Conservation (phyloP, 2,113 vertebrate species). For the Mus musculus region GRCm39 chr13:112047501-112048000, state of each 20-base stretch:
- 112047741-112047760: background rate
- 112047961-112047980: background rate
- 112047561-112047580: background rate
- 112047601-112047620: background rate
- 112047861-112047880: background rate
- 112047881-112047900: background rate
- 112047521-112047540: background rate
- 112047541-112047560: background rate
- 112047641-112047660: background rate
- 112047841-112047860: conserved; percentile 5
- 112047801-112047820: background rate
- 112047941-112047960: background rate
- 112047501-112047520: background rate
- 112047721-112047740: background rate
- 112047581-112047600: background rate
- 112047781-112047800: background rate
- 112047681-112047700: background rate
- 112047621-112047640: background rate
- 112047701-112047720: conserved; percentile 12
- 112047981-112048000: background rate
- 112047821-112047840: background rate
- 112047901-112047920: background rate
- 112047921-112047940: background rate
- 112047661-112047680: background rate
- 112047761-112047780: background rate